Conservation (phyloP, 2,113 vertebrate genomes). For the Pycnonotus jocosus region DNA sequence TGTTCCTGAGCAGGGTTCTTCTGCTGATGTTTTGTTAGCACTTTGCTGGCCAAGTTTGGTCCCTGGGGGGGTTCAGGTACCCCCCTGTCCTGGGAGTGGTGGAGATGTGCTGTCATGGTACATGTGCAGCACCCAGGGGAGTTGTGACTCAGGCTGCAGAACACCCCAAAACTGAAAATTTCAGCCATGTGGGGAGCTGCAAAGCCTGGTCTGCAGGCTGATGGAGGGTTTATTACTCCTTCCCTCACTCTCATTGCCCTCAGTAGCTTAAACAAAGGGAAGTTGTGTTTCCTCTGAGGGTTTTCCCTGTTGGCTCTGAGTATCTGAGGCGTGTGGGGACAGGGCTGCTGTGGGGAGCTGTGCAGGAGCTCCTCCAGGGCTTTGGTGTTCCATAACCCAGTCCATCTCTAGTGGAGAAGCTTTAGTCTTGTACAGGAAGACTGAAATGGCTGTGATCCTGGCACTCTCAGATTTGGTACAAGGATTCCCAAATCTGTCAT, state of each 20-base stretch:
- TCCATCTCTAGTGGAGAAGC: neutral
- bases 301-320: rapidly evolving
- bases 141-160: neutral
- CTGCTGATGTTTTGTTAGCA: neutral
- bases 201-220: neutral
- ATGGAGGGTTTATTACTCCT: neutral
- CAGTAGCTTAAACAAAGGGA: neutral
- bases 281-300: neutral
- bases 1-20: neutral
- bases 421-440: neutral
- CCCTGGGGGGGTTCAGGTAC: rapidly evolving
- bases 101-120: neutral
- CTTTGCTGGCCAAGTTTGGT: neutral
- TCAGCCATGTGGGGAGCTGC: neutral
- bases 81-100: neutral
- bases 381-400: neutral
- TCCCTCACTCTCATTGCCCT: neutral
- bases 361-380: neutral
- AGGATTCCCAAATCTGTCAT: neutral
- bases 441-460: neutral
- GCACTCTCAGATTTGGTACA: neutral
- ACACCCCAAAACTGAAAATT: neutral
- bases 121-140: neutral
- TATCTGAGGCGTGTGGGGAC: rapidly evolving
- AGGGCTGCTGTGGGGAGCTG: neutral